Base-by-base conservation (phyloP, 2,888 invertebrate genomes). In the Tetranychus truncatus region DNA sequence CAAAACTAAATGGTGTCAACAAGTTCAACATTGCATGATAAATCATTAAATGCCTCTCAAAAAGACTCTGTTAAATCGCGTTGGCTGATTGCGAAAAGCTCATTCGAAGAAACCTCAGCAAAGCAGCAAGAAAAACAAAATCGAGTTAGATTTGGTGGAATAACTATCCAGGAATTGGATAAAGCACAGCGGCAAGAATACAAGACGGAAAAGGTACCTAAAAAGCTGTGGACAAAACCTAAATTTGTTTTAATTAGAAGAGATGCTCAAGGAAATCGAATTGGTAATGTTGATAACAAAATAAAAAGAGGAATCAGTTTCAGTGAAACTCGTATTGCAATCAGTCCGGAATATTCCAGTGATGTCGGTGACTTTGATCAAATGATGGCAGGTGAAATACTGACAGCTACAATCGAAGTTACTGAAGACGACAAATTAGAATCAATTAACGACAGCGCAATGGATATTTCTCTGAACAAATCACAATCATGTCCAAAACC, bases 231-330 rank as follows among this genome's bases (percentile, higher is more conserved):
- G 9, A 9, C 9, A 15, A 15, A 24, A 69, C 69, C 20, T 11
- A 69, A 69, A 24, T 69, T 24, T 1, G 69, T 69, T 11, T 21
- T 69, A 24, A 20, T 69, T 11, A 11, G 20, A 11, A 20, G 69
- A 69, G 69, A 69, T 69, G 69, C 20, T 24, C 11, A 20, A 69
- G 69, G 69, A 20, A 69, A 69, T 24, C n/a, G 20, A 24, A 69
- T 69, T 9, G 69, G 69, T 20, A 20, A 24, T 11, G 20, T 20
- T 20, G n/a, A 15, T 9, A 69, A 69, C 6, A 21, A 69, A 69
- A 15, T 15, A 24, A 11, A 69, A 24, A 69, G 34, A 69, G 5
- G 34, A 69, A 24, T 69, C 20, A 20, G 69, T 24, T 69, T 69
- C 69, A 69, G 69, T 69, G 69, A 69, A 20, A 69, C 24, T 1